phyloP scores from a whole-genome alignment of 2,888 invertebrate genomes.

The Cylindroiulus punctatus region DNA sequence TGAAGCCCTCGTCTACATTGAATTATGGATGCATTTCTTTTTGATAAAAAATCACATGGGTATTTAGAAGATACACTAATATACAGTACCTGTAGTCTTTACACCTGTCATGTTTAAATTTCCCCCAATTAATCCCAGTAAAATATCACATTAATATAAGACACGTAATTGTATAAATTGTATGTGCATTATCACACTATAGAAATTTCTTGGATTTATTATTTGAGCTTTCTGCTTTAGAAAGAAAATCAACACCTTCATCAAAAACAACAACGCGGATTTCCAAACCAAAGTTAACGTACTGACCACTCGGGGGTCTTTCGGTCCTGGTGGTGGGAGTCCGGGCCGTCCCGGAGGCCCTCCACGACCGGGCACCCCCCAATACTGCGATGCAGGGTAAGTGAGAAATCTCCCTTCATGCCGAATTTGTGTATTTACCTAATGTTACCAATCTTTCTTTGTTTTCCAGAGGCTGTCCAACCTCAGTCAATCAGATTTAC shows the following conservation, averaged over 20 bases:
- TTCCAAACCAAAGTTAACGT: constrained; percentile 46
- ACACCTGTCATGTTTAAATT: too few relatives aligned
- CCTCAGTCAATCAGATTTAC: constrained; percentile 50
- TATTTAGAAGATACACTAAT: too few relatives aligned
- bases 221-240: neutral
- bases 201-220: too few relatives aligned
- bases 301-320: constrained; percentile 20
- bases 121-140: too few relatives aligned
- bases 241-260: constrained; percentile 49
- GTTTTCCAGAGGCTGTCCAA: constrained; percentile 29
- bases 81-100: too few relatives aligned
- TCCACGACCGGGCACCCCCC: constrained; percentile 33
- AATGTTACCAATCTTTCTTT: neutral
- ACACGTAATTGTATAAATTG: too few relatives aligned
- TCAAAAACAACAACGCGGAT: constrained; percentile 49
- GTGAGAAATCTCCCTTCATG: neutral
- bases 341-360: neutral
- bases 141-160: too few relatives aligned
- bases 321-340: neutral
- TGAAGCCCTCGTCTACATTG: too few relatives aligned
- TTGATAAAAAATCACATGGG: too few relatives aligned
- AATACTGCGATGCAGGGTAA: constrained; percentile 39
- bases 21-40: too few relatives aligned
- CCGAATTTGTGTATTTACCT: neutral
- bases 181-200: too few relatives aligned